These are phyloP conservation scores for Euzetes globulus DNA, from an alignment of 2,888 invertebrate species.

Conservation along the genomic window DNA sequence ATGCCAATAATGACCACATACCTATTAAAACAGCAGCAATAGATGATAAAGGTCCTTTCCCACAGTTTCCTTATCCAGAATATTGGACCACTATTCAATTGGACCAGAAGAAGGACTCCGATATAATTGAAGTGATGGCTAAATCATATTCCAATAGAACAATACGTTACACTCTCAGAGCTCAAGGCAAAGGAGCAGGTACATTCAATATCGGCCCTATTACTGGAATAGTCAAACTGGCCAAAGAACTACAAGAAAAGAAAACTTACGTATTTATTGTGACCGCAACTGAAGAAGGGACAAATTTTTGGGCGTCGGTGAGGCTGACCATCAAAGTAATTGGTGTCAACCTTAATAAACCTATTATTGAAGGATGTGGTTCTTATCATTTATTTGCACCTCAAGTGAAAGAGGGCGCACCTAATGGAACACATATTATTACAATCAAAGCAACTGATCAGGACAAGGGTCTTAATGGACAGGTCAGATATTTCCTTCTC, in stretches of 20 bases:
- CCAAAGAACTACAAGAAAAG: conserved; percentile 83
- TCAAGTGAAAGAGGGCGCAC: conserved; percentile 87
- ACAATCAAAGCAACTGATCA: conserved; percentile 82
- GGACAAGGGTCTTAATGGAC: conserved; percentile 72
- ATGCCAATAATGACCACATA: conserved; percentile 47
- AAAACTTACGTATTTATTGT: conserved; percentile 84
- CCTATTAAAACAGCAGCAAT: conserved; percentile 89
- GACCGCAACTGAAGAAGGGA: conserved; percentile 93
- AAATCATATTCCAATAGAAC: conserved; percentile 94
- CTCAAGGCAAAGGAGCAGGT: conserved; percentile 89
- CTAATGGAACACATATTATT: conserved; percentile 84
- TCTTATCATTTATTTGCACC: conserved; percentile 89
- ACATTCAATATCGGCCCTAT: conserved; percentile 91
- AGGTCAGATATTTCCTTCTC: conserved; percentile 78
- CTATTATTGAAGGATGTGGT: conserved; percentile 85
- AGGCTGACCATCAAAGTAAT: conserved; percentile 88
- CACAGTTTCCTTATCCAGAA: conserved; percentile 91
- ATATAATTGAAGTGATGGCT: conserved; percentile 92
- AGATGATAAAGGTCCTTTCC: conserved; percentile 90
- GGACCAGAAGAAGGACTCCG: conserved; percentile 91
- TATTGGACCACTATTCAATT: conserved; percentile 94
- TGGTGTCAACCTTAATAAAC: conserved; percentile 94
- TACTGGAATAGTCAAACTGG: conserved; percentile 88
- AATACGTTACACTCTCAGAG: conserved; percentile 86
- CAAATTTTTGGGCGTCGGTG: conserved; percentile 87